Conservation (phyloP, 2,113 vertebrate genomes). For the Mustelus asterias region DNA sequence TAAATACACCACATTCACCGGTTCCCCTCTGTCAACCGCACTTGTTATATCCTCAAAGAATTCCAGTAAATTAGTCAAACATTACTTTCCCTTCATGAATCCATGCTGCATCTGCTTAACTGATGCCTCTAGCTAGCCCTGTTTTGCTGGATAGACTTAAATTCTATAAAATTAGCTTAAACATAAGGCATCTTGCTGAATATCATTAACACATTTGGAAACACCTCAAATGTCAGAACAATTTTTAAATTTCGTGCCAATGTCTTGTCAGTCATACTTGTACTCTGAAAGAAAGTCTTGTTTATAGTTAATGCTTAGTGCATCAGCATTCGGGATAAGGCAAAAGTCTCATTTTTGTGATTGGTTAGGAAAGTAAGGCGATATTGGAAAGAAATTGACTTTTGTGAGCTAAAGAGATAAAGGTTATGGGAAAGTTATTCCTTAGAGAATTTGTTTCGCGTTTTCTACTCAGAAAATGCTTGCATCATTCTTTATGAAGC, state of each 20-base stretch:
- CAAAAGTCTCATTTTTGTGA: not conserved
- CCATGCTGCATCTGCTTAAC: not conserved
- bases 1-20: too few species aligned
- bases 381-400: not conserved
- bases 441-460: not conserved
- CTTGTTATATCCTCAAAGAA: too few species aligned
- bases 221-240: not conserved
- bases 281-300: not conserved
- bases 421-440: not conserved
- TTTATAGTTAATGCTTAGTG: not conserved
- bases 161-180: not conserved
- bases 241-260: not conserved
- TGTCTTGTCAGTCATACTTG: not conserved
- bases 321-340: not conserved
- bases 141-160: not conserved
- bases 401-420: not conserved
- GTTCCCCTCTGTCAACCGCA: too few species aligned
- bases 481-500: not conserved
- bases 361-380: not conserved
- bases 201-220: slow-evolving; percentile 5
- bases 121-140: not conserved
- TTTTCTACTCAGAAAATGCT: not conserved
- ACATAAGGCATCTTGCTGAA: not conserved
- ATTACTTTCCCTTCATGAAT: too few species aligned
- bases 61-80: too few species aligned